Evolutionary conservation across 1,140 invertebrate genomes (phyloP).

Genomic region (Drosophila tsacasi): DNA sequence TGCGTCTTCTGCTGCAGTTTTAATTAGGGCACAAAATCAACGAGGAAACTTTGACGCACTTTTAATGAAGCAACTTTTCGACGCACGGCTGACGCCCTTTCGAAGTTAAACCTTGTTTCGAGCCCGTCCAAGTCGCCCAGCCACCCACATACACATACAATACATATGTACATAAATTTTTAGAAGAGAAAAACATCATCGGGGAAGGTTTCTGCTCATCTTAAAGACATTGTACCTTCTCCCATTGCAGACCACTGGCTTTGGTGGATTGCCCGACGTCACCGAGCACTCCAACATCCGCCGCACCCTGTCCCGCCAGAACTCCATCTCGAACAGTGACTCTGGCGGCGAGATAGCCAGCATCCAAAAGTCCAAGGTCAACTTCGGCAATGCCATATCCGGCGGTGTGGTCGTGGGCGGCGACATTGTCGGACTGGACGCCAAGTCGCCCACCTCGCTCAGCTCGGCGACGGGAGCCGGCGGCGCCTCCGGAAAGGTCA

Average conservation of each 20-base stretch:
- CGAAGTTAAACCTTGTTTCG: slow-evolving; percentile 27
- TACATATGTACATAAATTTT: not conserved
- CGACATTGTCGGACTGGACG: slow-evolving; percentile 67
- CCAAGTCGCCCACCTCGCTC: slow-evolving; percentile 70
- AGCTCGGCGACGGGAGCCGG: slow-evolving; percentile 39
- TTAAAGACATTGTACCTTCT: not conserved
- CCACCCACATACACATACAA: no score
- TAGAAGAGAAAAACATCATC: not conserved
- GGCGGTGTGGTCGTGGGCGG: slow-evolving; percentile 62
- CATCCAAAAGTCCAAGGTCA: slow-evolving; percentile 82
- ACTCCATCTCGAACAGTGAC: slow-evolving; percentile 83
- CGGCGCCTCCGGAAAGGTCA: slow-evolving; percentile 46
- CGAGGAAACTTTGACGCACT: slow-evolving; percentile 73
- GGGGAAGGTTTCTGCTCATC: not conserved
- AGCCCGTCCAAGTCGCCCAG: not conserved
- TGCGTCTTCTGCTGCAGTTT: slow-evolving; percentile 64
- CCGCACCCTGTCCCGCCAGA: slow-evolving; percentile 81
- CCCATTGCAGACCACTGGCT: slow-evolving; percentile 77
- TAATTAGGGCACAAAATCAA: slow-evolving; percentile 79
- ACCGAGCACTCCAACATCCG: slow-evolving; percentile 84
- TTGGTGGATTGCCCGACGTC: slow-evolving; percentile 83
- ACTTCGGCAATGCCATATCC: slow-evolving; percentile 67
- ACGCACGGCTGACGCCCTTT: slow-evolving; percentile 7
- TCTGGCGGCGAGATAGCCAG: slow-evolving; percentile 77
- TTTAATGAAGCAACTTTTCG: slow-evolving; percentile 76